Evolutionary conservation across 2,888 invertebrate species (phyloP).

Genomic region (Agrenia bidenticulata): DNA sequence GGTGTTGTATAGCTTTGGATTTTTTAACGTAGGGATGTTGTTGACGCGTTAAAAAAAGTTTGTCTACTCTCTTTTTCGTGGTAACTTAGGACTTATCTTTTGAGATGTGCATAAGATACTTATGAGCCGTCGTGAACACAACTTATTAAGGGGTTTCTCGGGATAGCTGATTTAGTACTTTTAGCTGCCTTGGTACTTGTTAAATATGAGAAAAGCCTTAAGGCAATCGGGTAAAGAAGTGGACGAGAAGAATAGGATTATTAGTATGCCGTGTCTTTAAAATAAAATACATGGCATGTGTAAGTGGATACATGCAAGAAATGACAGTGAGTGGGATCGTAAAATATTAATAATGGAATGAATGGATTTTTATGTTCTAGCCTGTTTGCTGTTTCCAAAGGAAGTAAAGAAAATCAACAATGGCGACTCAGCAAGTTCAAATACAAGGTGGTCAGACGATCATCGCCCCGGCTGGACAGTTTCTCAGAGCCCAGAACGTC

Average conservation of each 20-base stretch:
- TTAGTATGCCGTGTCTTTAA: too few relatives aligned
- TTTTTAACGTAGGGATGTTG: constrained; percentile 1
- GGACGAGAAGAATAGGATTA: too few relatives aligned
- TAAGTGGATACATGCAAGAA: too few relatives aligned
- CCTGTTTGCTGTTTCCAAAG: neutral
- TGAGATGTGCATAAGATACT: neutral
- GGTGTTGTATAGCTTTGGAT: neutral
- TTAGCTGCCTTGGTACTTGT: too few relatives aligned
- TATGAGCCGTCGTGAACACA: neutral
- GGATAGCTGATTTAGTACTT: neutral
- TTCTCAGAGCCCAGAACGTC: constrained; percentile 49
- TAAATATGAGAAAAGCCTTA: too few relatives aligned
- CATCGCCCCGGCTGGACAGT: constrained; percentile 51
- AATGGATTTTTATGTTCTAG: too few relatives aligned
- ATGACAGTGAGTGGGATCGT: too few relatives aligned
- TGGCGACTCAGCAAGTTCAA: constrained; percentile 52
- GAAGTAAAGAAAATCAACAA: constrained; percentile 5
- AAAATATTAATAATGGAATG: too few relatives aligned
- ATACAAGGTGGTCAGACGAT: constrained; percentile 44
- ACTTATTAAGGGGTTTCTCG: neutral
- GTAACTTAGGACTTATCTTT: neutral
- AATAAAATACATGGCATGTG: too few relatives aligned
- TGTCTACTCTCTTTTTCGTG: constrained; percentile 9
- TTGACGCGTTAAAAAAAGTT: constrained; percentile 19
- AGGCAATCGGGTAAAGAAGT: too few relatives aligned